A percentile compares a stretch with the other conserved stretches of the same genome.
phyloP scores from a whole-genome alignment of 2,888 invertebrate genomes.

The Allolobophora icterica region DNA sequence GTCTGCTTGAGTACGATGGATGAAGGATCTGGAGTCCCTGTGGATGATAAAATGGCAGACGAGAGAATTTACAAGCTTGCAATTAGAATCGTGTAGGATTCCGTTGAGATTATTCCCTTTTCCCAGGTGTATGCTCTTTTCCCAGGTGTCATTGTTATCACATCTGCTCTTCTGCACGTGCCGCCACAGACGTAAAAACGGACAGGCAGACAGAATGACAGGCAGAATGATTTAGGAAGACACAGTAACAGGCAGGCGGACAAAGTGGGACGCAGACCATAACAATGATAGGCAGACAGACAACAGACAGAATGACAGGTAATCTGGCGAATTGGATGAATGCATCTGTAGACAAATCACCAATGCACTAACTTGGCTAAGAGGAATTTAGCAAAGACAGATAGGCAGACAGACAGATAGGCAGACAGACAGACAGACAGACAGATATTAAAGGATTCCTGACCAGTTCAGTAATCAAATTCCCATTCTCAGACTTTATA shows the following conservation, averaged over 20 bases:
- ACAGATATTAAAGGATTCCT: not conserved
- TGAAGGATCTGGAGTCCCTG: not conserved
- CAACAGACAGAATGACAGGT: not conserved
- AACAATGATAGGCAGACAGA: no score
- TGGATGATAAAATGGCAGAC: not conserved
- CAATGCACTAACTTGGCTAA: not conserved
- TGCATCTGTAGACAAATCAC: not conserved
- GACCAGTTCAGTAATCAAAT: no score
- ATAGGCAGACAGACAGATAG: not conserved
- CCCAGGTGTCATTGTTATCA: not conserved
- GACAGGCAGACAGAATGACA: not conserved
- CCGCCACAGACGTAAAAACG: not conserved
- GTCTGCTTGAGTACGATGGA: no score
- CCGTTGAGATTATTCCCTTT: no score
- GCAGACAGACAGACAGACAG: not conserved
- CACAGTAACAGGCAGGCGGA: not conserved
- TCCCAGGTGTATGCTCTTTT: no score
- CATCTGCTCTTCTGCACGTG: not conserved
- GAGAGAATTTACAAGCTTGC: not conserved
- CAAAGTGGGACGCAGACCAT: not conserved
- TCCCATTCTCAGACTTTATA: no score
- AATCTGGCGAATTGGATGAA: not conserved
- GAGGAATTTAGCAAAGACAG: not conserved
- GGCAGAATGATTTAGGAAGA: not conserved
- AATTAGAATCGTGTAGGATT: no score